Evolutionary conservation across 1,140 invertebrate species (phyloP).

Genomic region (Lethocerus indicus): DNA sequence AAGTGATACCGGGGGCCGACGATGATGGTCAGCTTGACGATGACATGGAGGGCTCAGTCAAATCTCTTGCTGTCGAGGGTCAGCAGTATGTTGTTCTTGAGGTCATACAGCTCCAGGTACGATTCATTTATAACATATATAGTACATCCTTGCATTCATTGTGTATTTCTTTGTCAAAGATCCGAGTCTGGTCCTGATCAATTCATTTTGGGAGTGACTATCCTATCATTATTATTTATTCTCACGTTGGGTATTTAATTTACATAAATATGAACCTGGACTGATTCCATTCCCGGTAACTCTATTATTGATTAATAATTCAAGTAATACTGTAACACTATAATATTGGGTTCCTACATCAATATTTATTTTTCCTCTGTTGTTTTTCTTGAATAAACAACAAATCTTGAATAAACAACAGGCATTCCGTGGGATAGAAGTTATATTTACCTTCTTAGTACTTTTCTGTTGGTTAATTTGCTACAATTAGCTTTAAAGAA

Average conservation of each 20-base stretch:
- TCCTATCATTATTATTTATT: background rate
- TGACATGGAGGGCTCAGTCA: conserved; percentile 31
- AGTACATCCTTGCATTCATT: background rate
- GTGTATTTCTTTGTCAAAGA: background rate
- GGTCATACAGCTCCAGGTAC: conserved; percentile 63
- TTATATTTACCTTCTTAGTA: too few relatives aligned
- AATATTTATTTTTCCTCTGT: background rate
- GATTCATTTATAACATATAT: conserved; percentile 24
- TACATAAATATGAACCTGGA: background rate
- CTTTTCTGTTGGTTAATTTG: too few relatives aligned
- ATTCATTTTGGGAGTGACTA: too few relatives aligned
- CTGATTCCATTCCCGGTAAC: background rate
- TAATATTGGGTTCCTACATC: too few relatives aligned
- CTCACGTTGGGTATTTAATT: background rate
- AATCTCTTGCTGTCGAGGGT: conserved; percentile 50
- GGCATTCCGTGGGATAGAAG: too few relatives aligned
- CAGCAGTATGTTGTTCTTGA: conserved; percentile 75
- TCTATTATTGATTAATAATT: background rate
- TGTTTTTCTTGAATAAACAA: too few relatives aligned
- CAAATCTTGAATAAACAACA: too few relatives aligned
- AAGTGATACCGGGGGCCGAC: conserved; percentile 33
- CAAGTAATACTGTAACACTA: too few relatives aligned
- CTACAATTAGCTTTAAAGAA: too few relatives aligned
- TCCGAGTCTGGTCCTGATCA: background rate
- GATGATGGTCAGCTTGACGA: conserved; percentile 25